Evolutionary conservation across 2,888 invertebrate species (phyloP).

Genomic region (Apamea monoglypha): DNA sequence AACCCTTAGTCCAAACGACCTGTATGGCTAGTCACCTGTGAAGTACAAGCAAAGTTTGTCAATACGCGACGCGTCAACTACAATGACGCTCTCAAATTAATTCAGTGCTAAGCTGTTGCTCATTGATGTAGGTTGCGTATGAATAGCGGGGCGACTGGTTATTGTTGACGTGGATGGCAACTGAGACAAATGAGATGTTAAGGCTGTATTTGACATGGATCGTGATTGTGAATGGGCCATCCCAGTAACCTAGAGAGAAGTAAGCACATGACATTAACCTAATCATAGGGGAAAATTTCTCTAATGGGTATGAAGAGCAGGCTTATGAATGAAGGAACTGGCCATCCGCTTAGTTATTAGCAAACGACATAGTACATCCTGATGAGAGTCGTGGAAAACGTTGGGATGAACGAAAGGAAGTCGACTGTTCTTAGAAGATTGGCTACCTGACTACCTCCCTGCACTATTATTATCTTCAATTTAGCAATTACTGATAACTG

Average conservation of each 20-base stretch:
- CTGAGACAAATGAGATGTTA: constrained; percentile 13
- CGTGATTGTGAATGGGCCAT: constrained; percentile 1
- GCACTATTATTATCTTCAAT: constrained; percentile 42
- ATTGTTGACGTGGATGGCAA: constrained; percentile 18
- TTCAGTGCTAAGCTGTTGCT: constrained; percentile 47
- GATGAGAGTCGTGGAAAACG: constrained; percentile 19
- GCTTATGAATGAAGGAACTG: constrained; percentile 18
- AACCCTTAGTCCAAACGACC: constrained; percentile 72
- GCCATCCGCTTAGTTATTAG: constrained; percentile 28
- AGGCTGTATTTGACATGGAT: not conserved
- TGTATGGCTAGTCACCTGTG: constrained; percentile 71
- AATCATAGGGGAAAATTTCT: constrained; percentile 24
- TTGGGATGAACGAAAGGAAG: constrained; percentile 22
- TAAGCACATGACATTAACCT: constrained; percentile 3
- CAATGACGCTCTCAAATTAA: constrained; percentile 54
- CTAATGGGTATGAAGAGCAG: constrained; percentile 7
- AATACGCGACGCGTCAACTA: constrained; percentile 53
- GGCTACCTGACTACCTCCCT: constrained; percentile 25
- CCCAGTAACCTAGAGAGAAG: constrained; percentile 31
- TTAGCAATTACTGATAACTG: constrained; percentile 49
- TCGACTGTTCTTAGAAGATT: constrained; percentile 29
- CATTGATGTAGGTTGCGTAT: constrained; percentile 52
- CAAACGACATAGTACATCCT: constrained; percentile 45
- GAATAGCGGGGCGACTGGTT: constrained; percentile 32
- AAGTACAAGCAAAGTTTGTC: constrained; percentile 63